Evolutionary conservation across 1,140 invertebrate species (phyloP), one percentile per base, ranked within the genome.

Genomic region (Orchestia grillus): DNA sequence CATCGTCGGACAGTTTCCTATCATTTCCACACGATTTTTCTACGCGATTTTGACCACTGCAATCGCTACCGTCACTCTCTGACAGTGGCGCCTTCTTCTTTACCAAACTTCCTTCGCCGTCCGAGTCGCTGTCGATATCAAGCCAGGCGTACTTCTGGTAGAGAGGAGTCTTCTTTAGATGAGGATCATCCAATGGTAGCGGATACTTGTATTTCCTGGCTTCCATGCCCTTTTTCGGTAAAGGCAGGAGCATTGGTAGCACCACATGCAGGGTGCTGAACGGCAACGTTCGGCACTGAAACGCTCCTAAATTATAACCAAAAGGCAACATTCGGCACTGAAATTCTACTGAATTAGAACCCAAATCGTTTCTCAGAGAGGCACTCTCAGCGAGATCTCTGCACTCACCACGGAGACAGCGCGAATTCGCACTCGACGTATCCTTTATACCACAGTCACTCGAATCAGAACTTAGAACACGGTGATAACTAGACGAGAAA

Each of bases 91-190:
- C 19, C 36, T 90, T 41, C 15, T 90, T 90, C 41, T 43, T 36
- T 41, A 11, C 1, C 11, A 3, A 3, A 4, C n/a, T 15, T 11
- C 41, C 28, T 44, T 96, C 96, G 40, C 11, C 36, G 77, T 96
- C 96, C 19, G 87, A 91, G 19, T 88, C 87, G 87, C 88, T 91
- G 44, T 96, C 95, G 45, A 96, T n/a, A 42, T 44, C 87, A 44
- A 96, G 95, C 95, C 95, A 96, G 40, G 43, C 45, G 40, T 96
- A 88, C n/a, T 96, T 96, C 43, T 90, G 95, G 44, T 91, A 96
- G 19, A 96, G 87, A 53, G 87, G 87, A 40, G n/a, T 28, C 28
- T 88, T 90, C 43, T 96, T 96, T 28, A 96, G 95, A 15, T 19
- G 19, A 41, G 95, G 87, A 91, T 96, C 96, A 41, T 96, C 43